Evolutionary conservation across 2,888 invertebrate genomes (phyloP), one percentile per base, ranked within the genome.

Genomic region (Xestobium rufovillosum): DNA sequence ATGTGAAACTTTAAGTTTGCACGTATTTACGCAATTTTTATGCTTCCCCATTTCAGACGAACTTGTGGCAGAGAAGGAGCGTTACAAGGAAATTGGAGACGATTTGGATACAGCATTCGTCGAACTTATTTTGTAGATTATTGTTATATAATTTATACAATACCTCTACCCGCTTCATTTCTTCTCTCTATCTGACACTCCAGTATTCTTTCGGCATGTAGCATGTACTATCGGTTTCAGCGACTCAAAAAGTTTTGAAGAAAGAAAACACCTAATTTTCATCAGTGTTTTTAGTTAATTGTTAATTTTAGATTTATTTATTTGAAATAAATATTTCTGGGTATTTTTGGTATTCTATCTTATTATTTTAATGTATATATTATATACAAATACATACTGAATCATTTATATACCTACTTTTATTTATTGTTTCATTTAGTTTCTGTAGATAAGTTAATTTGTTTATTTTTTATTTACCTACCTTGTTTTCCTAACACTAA

Each of bases 71-170:
- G 90, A 90, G 72, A 98, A 97, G 81, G 96, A 97, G 77, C 92
- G 94, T 70, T 97, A 95, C 92, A 97, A 96, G 82, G 86, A 89
- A 75, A 96, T 98, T 77, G 95, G 95, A 78, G 97, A 97, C 81
- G 97, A 97, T 72, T 80, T 98, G 80, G 97, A 98, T 75, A 88
- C 89, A 67, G 97, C 97, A 66, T 96, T 97, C 78, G 91, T 94
- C 73, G 88, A 88, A 70, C 83, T 88, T 66, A 82, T 83, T 71
- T 79, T 82, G 50, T 66, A 66, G 65, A 52, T 38, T n/a, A 19
- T n/a, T n/a, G n/a, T n/a, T n/a, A n/a, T n/a, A n/a, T n/a, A n/a
- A n/a, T n/a, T n/a, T n/a, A n/a, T n/a, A n/a, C n/a, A n/a, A n/a
- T n/a, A n/a, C n/a, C n/a, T n/a, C n/a, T n/a, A n/a, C n/a, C n/a